These are phyloP conservation scores for Eulacestoma nigropectus DNA, from an alignment of 2,113 vertebrate genomes.

Conservation along the genomic window DNA sequence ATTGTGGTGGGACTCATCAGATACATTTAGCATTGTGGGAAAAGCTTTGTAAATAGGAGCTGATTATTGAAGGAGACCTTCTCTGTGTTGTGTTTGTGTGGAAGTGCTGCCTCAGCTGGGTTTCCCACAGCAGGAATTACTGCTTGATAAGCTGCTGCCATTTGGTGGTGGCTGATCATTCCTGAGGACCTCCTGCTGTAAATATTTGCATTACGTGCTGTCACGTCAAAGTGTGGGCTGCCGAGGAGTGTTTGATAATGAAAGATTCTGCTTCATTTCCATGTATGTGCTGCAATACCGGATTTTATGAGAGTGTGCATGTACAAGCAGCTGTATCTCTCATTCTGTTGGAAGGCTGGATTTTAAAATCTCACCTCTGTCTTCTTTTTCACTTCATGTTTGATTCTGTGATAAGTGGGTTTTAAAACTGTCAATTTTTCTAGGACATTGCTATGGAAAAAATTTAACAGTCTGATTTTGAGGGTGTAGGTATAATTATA, in stretches of 20 bases:
- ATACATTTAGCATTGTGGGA: not conserved
- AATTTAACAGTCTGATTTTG: not conserved
- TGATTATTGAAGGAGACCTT: slow-evolving; percentile 5
- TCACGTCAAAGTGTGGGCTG: not conserved
- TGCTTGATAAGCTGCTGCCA: not conserved
- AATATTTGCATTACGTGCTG: not conserved
- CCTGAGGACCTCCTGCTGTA: slow-evolving; percentile 7
- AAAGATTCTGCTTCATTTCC: not conserved
- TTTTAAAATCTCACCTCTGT: not conserved
- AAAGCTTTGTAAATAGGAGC: slow-evolving; percentile 19
- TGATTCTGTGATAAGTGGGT: not conserved
- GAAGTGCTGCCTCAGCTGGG: slow-evolving; percentile 29
- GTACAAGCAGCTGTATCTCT: not conserved
- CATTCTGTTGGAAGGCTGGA: not conserved
- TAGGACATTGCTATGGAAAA: not conserved
- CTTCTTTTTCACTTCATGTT: not conserved
- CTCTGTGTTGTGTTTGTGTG: not conserved
- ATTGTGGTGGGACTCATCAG: not conserved
- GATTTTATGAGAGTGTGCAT: not conserved
- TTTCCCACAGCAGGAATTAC: not conserved
- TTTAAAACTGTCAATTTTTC: not conserved
- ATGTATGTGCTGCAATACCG: not conserved
- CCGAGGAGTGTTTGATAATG: not conserved
- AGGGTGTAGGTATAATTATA: not conserved
- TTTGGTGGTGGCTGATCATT: not conserved